phyloP scores from a whole-genome alignment of 2,888 invertebrate genomes.

The Pterobdella sp. region DNA sequence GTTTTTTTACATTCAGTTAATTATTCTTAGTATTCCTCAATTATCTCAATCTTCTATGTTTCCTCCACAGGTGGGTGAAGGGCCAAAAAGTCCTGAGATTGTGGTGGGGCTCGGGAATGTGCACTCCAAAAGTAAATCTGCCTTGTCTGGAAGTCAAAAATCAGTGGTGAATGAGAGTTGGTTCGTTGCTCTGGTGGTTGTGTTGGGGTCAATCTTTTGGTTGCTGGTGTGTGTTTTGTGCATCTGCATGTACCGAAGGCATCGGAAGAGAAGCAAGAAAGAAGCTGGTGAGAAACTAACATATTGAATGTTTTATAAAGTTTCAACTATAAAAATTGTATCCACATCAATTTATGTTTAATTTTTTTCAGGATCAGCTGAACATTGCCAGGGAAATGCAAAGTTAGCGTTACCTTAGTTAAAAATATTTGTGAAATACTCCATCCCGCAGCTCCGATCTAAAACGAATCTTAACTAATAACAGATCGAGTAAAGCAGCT shows the following conservation, averaged over 20 bases:
- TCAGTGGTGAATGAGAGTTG: constrained; percentile 33
- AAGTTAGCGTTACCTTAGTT: background rate
- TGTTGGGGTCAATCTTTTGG: constrained; percentile 37
- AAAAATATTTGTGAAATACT: background rate
- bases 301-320: too few species aligned
- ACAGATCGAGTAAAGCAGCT: background rate
- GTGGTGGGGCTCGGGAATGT: background rate
- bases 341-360: background rate
- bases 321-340: background rate
- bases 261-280: constrained; percentile 50
- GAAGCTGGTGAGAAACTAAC: constrained; percentile 42
- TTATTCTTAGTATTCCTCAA: too few species aligned
- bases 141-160: background rate
- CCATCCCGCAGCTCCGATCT: constrained; percentile 7
- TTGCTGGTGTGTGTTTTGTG: constrained; percentile 36
- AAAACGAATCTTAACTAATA: constrained; percentile 23
- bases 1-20: too few species aligned
- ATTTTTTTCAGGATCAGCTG: background rate
- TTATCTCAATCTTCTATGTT: too few species aligned
- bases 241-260: constrained; percentile 41
- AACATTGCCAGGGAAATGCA: background rate
- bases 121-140: background rate
- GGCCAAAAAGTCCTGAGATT: constrained; percentile 17
- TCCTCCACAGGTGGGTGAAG: constrained; percentile 19
- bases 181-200: constrained; percentile 38